Evolutionary conservation across 2,888 invertebrate genomes (phyloP), one percentile per base, ranked within the genome.

Genomic region (Cryptophagus acutangulus): DNA sequence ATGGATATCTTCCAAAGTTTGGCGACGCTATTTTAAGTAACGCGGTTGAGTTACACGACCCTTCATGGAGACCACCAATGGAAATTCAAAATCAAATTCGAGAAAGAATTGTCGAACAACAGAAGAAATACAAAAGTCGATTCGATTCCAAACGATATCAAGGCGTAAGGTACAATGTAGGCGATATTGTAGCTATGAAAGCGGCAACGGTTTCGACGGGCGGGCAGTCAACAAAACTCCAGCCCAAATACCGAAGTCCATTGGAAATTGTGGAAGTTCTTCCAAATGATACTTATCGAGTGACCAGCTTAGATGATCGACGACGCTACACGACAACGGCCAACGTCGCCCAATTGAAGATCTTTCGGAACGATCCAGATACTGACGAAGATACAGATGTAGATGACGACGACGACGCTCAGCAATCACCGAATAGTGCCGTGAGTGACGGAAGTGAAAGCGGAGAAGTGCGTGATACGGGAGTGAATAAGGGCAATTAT

Each of bases 201-300:
- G 25, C 31, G 15, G 17, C 17, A 13, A 8, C 15, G 15, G 9
- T 12, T 2, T 8, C 9, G 12, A 37, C 41, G 10, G 41, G 41
- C 12, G n/a, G n/a, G n/a, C 13, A 41, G 15, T 33, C 41, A 3
- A 37, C 26, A 9, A 37, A 41, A 25, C 15, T 37, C 16, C 31
- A 37, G 26, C 10, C 10, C 9, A 10, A 12, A n/a, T 41, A 37
- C 24, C 10, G 15, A 16, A 33, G 36, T 12, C 36, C 36, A 8
- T 41, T 36, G 2, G 17, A 25, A 2, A 10, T 41, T 10, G 17
- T 31, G 8, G 24, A 26, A 4, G 33, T 36, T 24, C 30, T 41
- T 8, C 24, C 28, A 1, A 26, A 15, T 24, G 33, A 41, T 41
- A 30, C 31, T 2, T 37, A 37, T 17, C 26, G n/a, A 3, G 14